Evolutionary conservation across 2,888 invertebrate genomes (phyloP), one percentile per base, ranked within the genome.

Genomic region (Cephus pulcher): DNA sequence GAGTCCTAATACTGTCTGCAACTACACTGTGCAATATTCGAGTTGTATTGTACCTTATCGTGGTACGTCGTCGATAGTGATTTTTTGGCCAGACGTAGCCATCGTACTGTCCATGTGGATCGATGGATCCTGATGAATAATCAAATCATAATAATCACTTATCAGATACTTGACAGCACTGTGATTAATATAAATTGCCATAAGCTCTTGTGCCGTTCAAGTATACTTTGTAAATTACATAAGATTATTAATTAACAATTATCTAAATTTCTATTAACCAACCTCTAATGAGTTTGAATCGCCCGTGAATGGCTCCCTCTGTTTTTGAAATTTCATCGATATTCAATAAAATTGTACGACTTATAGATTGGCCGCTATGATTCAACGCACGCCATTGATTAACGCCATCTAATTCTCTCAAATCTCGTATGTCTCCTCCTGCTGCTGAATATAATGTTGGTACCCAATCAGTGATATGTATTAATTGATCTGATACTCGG

Each of bases 391-490:
- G 84, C 94, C 94, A 94, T 83, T 93, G 91, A 86, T 93, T 90
- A 11, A 92, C 82, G 0, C 94, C 94, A 83, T 94, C 93, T 74
- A 92, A 89, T 12, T 86, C 85, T 0, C 88, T 89, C 9, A 91
- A 84, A 82, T 89, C 90, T 32, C 73, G 80, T 9, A 90, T 74
- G 78, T 90, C 85, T 11, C 91, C 91, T 90, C 95, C 95, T 73
- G 95, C 95, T 40, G 94, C 95, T 33, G 93, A 88, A 82, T 93
- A 94, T 2, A 95, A 90, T 0, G 95, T 96, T 3, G 96, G 95
- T 34, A 95, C 86, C 95, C 95, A 95, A 88, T 96, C 96, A 32
- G 94, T 92, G 74, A 95, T 93, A 87, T 95, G 95, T 90, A 95
- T 93, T 86, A 95, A 88, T 80, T 94, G 92, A 80, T 93, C 93